Base-by-base conservation (phyloP, 2,113 vertebrate species). In the Cochlearius cochlearius region DNA sequence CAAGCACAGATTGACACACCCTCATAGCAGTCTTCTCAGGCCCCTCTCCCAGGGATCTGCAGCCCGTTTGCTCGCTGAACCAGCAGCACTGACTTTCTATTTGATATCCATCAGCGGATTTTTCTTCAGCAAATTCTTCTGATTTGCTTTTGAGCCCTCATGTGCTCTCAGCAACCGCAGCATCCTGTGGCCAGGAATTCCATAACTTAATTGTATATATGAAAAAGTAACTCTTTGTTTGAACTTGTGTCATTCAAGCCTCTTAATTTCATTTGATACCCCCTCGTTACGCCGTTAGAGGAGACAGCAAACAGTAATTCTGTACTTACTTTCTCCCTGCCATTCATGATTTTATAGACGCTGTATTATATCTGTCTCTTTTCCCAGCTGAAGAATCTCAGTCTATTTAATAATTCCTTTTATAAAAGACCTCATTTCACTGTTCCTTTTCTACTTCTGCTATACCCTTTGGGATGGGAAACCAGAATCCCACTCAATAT, bases 151-250 rank as follows among this genome's bases (percentile, higher is more conserved):
- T 85, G 69, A 93, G 71, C 62, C 77, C 19, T 88, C 36, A 23
- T 68, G 55, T 68, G 47, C 69, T 79, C 58, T 62, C 85, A 91
- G 84, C 71, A 91, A 85, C 77, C 50, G 4, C 84, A 88, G 84
- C 49, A 91, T 95, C 84, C 90, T 93, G 58, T 95, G 81, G 87
- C 74, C 90, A 90, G 41, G 60, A 84, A 62, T 86, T 96, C 80
- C 59, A 58, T 76, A 96, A 91, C 73, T 90, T 91, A 96, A 87
- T 93, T 93, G 43, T 86, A 58, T 69, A 60, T 79, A 82, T 64
- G 77, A 89, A 94, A 91, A 96, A 95, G 58, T 90, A 93, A 66
- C 74, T 94, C 53, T 90, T 91, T 90, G 49, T 93, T 97, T 95
- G 92, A 94, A 92, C 77, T 90, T 90, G 30, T 96, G 90, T 94